Conservation (phyloP, 2,888 invertebrate species). For the Isotomurus palustris region DNA sequence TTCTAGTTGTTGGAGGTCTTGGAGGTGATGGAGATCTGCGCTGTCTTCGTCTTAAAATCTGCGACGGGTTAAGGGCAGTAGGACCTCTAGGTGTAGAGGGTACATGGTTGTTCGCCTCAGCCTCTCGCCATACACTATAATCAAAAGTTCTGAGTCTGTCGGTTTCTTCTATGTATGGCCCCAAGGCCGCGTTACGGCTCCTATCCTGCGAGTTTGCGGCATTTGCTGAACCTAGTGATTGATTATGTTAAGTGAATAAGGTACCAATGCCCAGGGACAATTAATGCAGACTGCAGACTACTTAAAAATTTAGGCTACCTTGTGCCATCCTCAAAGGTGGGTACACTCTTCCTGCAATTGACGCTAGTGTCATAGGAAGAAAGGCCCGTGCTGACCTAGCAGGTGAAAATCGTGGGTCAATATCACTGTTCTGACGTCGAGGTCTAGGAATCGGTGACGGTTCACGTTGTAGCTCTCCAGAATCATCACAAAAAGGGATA, state of each 20-base stretch:
- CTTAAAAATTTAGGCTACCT: background rate
- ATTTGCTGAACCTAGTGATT: background rate
- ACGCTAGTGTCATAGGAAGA: conserved; percentile 42
- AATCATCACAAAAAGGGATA: conserved; percentile 21
- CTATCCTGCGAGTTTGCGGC: background rate
- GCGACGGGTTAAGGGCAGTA: background rate
- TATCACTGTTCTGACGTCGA: background rate
- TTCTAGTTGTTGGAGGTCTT: conserved; percentile 33
- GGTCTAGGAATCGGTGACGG: background rate
- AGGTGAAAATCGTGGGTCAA: conserved; percentile 12
- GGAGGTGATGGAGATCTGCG: conserved; percentile 41
- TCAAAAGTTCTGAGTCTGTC: background rate
- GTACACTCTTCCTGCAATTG: conserved; percentile 40
- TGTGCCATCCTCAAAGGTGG: conserved; percentile 28
- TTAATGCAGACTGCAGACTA: background rate
- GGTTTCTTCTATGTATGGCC: background rate
- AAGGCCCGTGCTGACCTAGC: conserved; percentile 26
- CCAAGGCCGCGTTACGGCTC: too few relatives aligned
- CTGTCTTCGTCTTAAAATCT: conserved; percentile 24
- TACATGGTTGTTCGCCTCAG: background rate
- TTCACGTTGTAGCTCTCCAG: conserved; percentile 9
- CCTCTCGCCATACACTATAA: conserved; percentile 7
- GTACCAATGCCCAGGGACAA: background rate
- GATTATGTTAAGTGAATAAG: background rate
- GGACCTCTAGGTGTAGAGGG: background rate